Evolutionary conservation across 2,888 invertebrate species (phyloP), one percentile per base, ranked within the genome.

Genomic region (Hyposoter didymator): DNA sequence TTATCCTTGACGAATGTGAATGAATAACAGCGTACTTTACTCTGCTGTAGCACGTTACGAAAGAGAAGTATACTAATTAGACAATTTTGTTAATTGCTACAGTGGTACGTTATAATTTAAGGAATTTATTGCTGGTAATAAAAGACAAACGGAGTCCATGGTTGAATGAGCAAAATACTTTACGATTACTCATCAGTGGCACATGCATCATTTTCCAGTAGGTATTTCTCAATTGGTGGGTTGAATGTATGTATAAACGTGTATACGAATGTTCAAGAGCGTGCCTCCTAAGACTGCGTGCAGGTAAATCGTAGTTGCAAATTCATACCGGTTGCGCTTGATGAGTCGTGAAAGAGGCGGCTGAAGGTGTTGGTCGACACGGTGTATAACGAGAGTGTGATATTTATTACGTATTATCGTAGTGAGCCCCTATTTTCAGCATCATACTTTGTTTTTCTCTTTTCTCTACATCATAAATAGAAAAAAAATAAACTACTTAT

Each of bases 301-400:
- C 85, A 85, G 85, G 79, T 85, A 80, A 83, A 85, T 79, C 72
- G 82, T 59, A 59, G 82, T 73, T 73, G 73, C 43, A 69, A 73
- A 73, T 73, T 64, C 70, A 82, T 76, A 75, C 43, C 66, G 75
- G 66, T 82, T 55, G 70, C 39, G 67, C 79, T 82, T 73, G 78
- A 79, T 79, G 82, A 82, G 72, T 79, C 82, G 75, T 47, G 75
- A 72, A 85, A 67, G 79, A 82, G 75, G 55, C 82, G 75, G 55
- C 82, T 47, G 79, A 82, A 70, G 52, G 66, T 80, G 79, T 85
- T 59, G 70, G 59, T 78, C 19, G 55, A 59, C 45, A 62, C 43
- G 32, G 7, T n/a, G 32, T 72, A 39, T 35, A 39, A 64, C 28
- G 74, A 59, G 78, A 78, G 74, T 74, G 69, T 59, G 74, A 75